Evolutionary conservation across 1,140 invertebrate species (phyloP).

Genomic region (Papilio polytes): DNA sequence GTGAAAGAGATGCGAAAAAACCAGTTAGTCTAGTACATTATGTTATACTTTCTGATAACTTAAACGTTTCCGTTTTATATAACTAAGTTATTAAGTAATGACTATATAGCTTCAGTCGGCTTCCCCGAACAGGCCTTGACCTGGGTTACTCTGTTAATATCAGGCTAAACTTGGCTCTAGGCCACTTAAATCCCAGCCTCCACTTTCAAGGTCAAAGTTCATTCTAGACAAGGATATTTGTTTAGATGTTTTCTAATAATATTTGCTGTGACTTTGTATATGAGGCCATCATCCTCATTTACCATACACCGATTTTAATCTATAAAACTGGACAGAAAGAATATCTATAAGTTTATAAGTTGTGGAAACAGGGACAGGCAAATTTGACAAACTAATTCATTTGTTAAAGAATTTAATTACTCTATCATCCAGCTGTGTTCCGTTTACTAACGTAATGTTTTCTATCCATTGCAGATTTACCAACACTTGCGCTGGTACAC

Average conservation of each 20-base stretch:
- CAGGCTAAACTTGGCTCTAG: slow-evolving; percentile 1
- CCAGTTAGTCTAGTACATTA: background rate
- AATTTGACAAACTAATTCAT: no score
- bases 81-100: background rate
- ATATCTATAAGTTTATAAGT: no score
- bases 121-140: background rate
- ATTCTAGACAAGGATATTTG: background rate
- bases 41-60: background rate
- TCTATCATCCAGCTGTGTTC: background rate
- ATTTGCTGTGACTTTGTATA: background rate
- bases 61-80: background rate
- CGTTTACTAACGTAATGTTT: background rate
- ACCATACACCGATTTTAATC: no score
- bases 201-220: background rate
- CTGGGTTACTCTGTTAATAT: slow-evolving; percentile 6
- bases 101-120: background rate
- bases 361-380: no score
- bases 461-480: slow-evolving; percentile 92
- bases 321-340: no score
- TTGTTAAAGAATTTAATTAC: no score
- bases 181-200: background rate
- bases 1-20: background rate
- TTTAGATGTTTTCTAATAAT: background rate
- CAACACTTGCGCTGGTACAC: slow-evolving; percentile 97
- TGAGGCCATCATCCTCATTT: background rate